Conservation (phyloP, 2,888 invertebrate genomes). For the Coelogynopora nodosa region DNA sequence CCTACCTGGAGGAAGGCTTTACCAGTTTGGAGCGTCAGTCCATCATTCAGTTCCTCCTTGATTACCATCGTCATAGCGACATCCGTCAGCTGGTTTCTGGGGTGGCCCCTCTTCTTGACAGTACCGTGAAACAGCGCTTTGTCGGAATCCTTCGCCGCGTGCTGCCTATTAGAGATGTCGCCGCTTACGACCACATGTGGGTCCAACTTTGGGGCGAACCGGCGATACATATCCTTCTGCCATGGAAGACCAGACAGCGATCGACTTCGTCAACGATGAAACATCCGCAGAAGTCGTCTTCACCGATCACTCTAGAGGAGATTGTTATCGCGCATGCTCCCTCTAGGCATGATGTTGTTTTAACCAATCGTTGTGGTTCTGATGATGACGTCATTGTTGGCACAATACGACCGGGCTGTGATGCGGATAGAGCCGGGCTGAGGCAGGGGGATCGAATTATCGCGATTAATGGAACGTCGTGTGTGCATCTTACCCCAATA, state of each 20-base stretch:
- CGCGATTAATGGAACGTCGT: neutral
- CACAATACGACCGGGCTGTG: neutral
- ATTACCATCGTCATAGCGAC: neutral
- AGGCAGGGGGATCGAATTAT: neutral
- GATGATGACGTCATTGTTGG: constrained; percentile 17
- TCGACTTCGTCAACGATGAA: neutral
- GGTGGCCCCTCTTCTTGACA: neutral
- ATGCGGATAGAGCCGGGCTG: constrained; percentile 1
- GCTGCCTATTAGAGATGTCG: neutral
- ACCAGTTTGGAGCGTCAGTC: neutral
- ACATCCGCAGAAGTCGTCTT: neutral
- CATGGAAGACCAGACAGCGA: neutral
- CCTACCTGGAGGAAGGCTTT: constrained; percentile 1
- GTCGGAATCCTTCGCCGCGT: neutral
- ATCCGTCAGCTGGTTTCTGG: neutral
- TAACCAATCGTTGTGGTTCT: neutral
- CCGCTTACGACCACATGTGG: neutral
- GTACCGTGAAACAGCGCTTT: neutral
- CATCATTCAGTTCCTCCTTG: neutral
- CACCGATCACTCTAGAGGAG: neutral
- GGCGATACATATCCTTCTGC: neutral
- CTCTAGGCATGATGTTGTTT: neutral
- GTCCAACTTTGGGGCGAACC: neutral
- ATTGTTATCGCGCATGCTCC: neutral
- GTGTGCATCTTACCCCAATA: neutral